These are phyloP conservation scores for Drosophila greeni DNA, from an alignment of 2,888 invertebrate species.

Conservation along the genomic window DNA sequence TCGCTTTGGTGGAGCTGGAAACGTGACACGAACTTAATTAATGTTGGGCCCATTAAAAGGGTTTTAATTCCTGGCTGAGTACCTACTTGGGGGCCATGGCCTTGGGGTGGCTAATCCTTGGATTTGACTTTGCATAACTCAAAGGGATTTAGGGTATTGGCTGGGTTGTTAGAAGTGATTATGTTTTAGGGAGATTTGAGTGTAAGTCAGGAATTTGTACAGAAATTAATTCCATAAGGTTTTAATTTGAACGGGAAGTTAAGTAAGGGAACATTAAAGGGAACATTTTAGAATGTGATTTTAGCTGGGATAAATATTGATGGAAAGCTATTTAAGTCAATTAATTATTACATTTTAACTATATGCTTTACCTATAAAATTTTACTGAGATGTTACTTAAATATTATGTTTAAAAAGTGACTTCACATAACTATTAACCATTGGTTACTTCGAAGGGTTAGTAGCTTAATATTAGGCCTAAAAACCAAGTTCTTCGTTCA, in stretches of 20 bases:
- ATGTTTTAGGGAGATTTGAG: neutral
- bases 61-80: conserved; percentile 17
- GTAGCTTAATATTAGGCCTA: neutral
- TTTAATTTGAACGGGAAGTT: neutral
- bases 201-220: neutral
- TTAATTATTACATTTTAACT: neutral
- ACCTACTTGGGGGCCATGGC: conserved; percentile 1
- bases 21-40: conserved; percentile 39
- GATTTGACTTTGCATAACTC: conserved; percentile 1
- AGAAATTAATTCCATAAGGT: neutral
- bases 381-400: neutral
- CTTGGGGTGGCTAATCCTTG: conserved; percentile 6
- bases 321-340: too few relatives aligned
- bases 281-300: neutral
- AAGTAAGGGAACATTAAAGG: too few relatives aligned
- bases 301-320: neutral
- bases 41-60: conserved; percentile 23
- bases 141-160: neutral
- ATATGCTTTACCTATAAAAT: neutral
- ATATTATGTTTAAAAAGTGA: too few relatives aligned
- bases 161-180: neutral
- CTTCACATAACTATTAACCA: too few relatives aligned
- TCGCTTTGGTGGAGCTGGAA: conserved; percentile 28
- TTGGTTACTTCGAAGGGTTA: neutral
- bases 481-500: too few relatives aligned